Base-by-base conservation (phyloP, 1,140 invertebrate genomes). In the Lamellibrachia luymesi region DNA sequence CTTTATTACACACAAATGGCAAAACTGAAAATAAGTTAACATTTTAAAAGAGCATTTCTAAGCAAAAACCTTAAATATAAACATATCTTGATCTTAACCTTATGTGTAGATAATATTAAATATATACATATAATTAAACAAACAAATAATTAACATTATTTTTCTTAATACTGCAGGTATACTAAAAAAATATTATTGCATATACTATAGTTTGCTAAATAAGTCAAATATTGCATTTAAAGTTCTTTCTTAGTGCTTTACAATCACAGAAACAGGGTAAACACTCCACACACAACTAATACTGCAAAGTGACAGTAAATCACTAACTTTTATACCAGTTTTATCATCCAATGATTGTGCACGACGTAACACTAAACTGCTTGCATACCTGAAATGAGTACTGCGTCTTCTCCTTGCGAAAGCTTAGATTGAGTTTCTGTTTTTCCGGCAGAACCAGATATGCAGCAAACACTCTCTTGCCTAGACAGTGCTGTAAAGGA, bases 371-470 rank as follows among this genome's bases (percentile, higher is more conserved):
- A 92, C 1, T 52, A 92, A 90, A 91, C 22, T 25, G 56, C 89
- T 8, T 5, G 51, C 50, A n/a, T 80, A 92, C 89, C 51, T 92
- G 27, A 64, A 51, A 49, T 89, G 22, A 91, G 49, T 52, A 38
- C 8, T 92, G 51, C 5, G 90, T 52, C 52, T 64, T 51, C 50
- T 92, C 92, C 10, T 64, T 51, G 92, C 92, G 92, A 92, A 92
- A 92, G 51, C 92, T 92, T 2, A 92, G 52, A 92, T 50, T 92
- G 50, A 92, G 51, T 92, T 92, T 92, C 52, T 64, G 50, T 92
- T 92, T 92, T 50, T 92, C 92, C 8, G 92, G 51, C 52, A 52
- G 50, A 51, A 92, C 10, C 4, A 92, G 27, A 52, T 92, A 56
- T 8, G 51, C 92, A 92, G 92, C 92, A 92, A 51, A 56, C 50